Percentiles rank a stretch among this genome's conserved stretches.
These are phyloP conservation scores for Danio tinwini DNA, from an alignment of 2,797 vertebrate genomes.

Conservation along the genomic window DNA sequence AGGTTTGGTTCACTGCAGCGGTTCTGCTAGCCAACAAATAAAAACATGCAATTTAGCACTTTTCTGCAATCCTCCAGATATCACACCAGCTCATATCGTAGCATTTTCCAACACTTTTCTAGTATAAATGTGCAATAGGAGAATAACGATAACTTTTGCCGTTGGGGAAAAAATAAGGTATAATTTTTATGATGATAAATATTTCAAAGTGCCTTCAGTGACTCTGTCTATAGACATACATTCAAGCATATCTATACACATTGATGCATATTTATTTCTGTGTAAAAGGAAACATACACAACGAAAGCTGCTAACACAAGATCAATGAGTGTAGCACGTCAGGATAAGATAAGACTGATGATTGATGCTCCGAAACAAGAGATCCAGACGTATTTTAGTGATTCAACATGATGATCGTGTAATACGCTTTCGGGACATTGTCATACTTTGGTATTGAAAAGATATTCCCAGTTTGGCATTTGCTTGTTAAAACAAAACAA, in stretches of 20 bases:
- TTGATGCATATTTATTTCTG: not conserved
- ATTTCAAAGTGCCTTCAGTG: slow-evolving; percentile 23
- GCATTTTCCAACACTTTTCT: not conserved
- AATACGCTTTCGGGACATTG: not conserved
- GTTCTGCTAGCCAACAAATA: not conserved
- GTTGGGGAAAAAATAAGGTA: not conserved
- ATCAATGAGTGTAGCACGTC: not conserved
- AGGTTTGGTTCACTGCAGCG: not conserved
- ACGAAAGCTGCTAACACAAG: not conserved
- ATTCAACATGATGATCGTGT: not conserved
- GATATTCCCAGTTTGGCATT: not conserved
- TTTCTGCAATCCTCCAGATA: not conserved
- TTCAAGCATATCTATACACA: not conserved
- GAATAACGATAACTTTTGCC: not conserved
- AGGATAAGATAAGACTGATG: not conserved
- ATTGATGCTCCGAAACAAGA: no score
- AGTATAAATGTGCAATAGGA: not conserved
- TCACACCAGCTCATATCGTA: not conserved
- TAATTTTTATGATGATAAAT: not conserved
- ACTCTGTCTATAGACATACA: not conserved
- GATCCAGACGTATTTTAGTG: not conserved
- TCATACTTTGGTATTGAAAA: slow-evolving; percentile 17
- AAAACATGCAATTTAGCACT: slow-evolving; percentile 14
- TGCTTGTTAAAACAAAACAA: not conserved
- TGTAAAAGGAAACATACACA: not conserved